A percentile compares a stretch with the other conserved stretches of the same genome.
phyloP scores from a whole-genome alignment of 2,797 vertebrate genomes.

The Bovichtus variegatus region DNA sequence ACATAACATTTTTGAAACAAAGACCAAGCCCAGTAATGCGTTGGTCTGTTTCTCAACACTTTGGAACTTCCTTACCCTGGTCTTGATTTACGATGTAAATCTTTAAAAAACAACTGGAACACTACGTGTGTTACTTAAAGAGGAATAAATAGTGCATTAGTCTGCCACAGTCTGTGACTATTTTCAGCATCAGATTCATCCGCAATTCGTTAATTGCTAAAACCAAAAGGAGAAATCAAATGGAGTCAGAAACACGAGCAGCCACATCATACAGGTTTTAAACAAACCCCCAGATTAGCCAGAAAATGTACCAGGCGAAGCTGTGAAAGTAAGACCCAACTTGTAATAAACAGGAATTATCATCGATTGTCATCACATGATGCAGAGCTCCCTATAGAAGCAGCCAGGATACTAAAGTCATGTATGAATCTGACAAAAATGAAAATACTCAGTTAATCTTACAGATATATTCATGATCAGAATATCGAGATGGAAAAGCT shows the following conservation, averaged over 20 bases:
- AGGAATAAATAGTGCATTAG: not conserved
- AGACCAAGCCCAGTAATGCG: no score
- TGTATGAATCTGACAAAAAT: not conserved
- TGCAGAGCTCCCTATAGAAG: not conserved
- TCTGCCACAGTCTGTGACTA: not conserved
- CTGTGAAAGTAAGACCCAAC: not conserved
- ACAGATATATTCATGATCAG: slow-evolving; percentile 6
- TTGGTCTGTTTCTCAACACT: not conserved
- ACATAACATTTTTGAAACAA: not conserved
- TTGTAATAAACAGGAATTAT: not conserved
- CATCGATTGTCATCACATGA: not conserved
- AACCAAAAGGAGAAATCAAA: not conserved
- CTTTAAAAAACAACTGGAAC: not conserved
- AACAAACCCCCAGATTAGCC: not conserved
- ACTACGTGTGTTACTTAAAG: no score
- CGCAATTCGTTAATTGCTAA: not conserved
- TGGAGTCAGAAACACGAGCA: not conserved
- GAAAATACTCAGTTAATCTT: not conserved
- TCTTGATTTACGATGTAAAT: no score
- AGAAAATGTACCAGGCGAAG: no score
- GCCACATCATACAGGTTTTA: not conserved
- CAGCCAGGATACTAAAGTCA: not conserved
- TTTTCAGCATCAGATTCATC: not conserved
- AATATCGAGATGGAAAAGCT: slow-evolving; percentile 14
- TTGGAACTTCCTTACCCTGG: not conserved